A percentile compares a stretch with the other conserved stretches of the same genome.
These are phyloP conservation scores for rat (Rattus norvegicus) DNA, from an alignment of 2,113 vertebrate species.

Conservation along the genomic window GRCr8 NC_086024.1:91283001-91283500, in stretches of 20 bases:
- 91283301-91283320: background rate
- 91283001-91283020: background rate
- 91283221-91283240: fast-evolving
- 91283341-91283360: background rate
- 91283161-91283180: slow-evolving; percentile 28
- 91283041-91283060: background rate
- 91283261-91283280: too few relatives aligned
- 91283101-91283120: background rate
- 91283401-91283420: background rate
- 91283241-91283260: too few relatives aligned
- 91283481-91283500: background rate
- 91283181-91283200: background rate
- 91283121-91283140: background rate
- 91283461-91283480: fast-evolving
- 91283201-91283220: background rate
- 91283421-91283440: background rate
- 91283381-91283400: background rate
- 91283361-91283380: background rate
- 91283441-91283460: background rate
- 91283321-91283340: background rate
- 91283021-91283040: background rate
- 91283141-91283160: background rate
- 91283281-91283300: background rate
- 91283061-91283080: background rate
- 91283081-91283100: too few relatives aligned